Evolutionary conservation across 1,140 invertebrate genomes (phyloP), one percentile per base, ranked within the genome.

Genomic region (Cheumatopsyche charites): DNA sequence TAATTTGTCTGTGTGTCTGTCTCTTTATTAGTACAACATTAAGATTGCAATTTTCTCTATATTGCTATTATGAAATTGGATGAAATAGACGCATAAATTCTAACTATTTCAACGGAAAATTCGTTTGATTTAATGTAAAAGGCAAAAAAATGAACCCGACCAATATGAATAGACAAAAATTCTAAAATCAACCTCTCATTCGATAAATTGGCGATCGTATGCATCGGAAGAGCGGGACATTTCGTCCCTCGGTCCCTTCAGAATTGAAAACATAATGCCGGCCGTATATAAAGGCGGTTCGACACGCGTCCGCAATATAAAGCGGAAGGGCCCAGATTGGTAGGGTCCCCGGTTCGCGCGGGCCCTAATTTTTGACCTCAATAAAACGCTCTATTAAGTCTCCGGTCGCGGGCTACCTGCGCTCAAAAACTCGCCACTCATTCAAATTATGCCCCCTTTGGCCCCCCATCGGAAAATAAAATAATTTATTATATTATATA

Each of bases 331-430:
- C 15, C 15, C n/a, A n/a, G n/a, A n/a, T n/a, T 7, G 47, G 19
- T 52, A 17, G 47, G 15, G 47, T 52, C 29, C 29, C 29, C 29
- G 29, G 29, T 36, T 36, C 9, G 26, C 58, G 58, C 12, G 19
- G 11, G 4, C 52, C 9, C 36, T 47, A 67, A 67, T 52, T 67
- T 67, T 52, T 52, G 65, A 52, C 65, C 65, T 43, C 65, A 67
- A 67, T 67, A 67, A 67, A 67, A 67, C 65, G 45, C 43, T 47
- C 23, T 47, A 47, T 41, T 26, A 47, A 29, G 29, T 26, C 9
- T 43, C 45, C 43, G 23, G 49, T 43, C 29, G 67, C 29, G 36
- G 36, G 52, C 52, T 58, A 67, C 65, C 65, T 29, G 65, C 23
- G 13, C 15, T 13, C 36, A 26, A 26, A 12, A n/a, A 69, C 55